phyloP scores from a whole-genome alignment of 1,140 invertebrate genomes.

The Globodera rostochiensis region DNA sequence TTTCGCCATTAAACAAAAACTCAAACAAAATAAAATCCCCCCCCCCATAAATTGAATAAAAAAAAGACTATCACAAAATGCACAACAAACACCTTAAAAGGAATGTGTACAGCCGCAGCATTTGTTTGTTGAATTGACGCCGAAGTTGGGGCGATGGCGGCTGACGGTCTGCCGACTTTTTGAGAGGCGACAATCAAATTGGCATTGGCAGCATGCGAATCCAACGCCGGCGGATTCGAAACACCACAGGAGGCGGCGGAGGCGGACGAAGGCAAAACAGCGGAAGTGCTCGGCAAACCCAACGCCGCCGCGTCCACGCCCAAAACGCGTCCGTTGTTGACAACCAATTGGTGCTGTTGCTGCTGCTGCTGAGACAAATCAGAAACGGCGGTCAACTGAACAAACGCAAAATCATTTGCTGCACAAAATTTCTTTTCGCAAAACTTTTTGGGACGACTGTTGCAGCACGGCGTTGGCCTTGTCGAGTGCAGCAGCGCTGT shows the following conservation, averaged over 20 bases:
- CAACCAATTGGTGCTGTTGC: conserved; percentile 7
- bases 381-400: no score
- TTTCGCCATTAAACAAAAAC: conserved; percentile 11
- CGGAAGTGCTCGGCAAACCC: not conserved
- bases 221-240: not conserved
- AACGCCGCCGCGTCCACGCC: not conserved
- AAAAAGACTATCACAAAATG: no score
- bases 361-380: conserved; percentile 21
- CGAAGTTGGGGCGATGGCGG: not conserved
- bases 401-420: not conserved
- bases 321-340: not conserved
- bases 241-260: not conserved
- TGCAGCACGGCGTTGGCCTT: not conserved
- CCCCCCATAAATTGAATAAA: no score
- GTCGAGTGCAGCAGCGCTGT: not conserved
- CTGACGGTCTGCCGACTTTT: not conserved
- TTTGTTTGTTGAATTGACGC: not conserved
- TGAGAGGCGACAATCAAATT: conserved; percentile 18
- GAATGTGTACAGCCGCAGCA: conserved; percentile 1
- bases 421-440: not conserved
- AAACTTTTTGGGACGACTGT: not conserved
- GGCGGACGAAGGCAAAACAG: not conserved
- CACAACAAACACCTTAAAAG: not conserved
- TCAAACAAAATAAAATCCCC: no score
- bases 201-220: conserved; percentile 26